Base-by-base conservation (phyloP, 2,797 vertebrate species). In the Ptychobarbus kaznakovi region DNA sequence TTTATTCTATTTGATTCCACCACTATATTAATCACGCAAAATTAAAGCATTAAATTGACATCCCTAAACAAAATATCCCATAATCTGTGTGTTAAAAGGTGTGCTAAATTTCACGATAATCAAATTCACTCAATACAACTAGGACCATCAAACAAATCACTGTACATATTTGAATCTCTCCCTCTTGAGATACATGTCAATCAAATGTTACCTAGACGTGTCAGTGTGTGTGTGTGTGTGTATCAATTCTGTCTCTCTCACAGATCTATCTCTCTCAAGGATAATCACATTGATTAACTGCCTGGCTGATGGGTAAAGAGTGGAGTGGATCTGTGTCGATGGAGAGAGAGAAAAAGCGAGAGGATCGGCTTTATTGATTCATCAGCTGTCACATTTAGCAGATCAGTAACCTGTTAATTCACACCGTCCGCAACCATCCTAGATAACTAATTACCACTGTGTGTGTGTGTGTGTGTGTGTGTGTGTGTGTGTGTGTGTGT, bases 361-460 rank as follows among this genome's bases (percentile, higher is more conserved):
- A 80, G 44, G 46, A 53, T 84, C 38, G 88, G 90, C 89, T 75
- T 91, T 94, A 94, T 94, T 95, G 93, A 94, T 93, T 92, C 91
- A 92, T 94, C 93, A 94, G 92, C 92, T 94, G 92, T 93, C 92
- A 85, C 90, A 88, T 88, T 92, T 90, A 94, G 92, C 92, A 88
- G 84, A 81, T 86, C 88, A 89, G 74, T 89, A 89, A 91, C 90
- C 72, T 84, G 82, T 86, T 87, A 88, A 89, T 88, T 88, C 79
- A 84, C 85, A 86, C 80, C 44, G 73, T 86, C 85, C 35, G 68
- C 74, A 77, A 87, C 81, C 51, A 25, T 53, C 28, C 61, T 80
- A 81, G 10, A 83, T 63, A 85, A 58, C 49, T 85, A 89, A 89
- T 87, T 88, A 90, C 69, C 79, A 46, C 49, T 0, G 4, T 12